Percentiles rank a stretch among this genome's conserved stretches.
Conservation (phyloP, 1,140 invertebrate species). For the Apis cerana region DNA sequence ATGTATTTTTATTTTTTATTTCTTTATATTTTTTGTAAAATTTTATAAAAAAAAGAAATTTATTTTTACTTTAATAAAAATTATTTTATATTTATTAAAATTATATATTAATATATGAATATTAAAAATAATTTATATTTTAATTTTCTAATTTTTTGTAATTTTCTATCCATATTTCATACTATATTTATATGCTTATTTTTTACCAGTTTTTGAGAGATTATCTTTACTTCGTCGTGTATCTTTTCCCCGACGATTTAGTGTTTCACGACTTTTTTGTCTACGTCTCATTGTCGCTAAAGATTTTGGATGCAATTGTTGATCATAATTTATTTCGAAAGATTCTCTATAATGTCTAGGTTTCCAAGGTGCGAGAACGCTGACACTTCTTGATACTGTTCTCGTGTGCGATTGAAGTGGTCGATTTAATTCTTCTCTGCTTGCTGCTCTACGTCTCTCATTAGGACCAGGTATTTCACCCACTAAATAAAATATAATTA, state of each 20-base stretch:
- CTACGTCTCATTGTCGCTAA: constrained; percentile 76
- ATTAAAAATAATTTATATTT: neutral
- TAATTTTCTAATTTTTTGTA: neutral
- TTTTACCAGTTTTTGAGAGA: constrained; percentile 74
- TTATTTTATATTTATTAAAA: neutral
- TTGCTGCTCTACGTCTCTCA: constrained; percentile 83
- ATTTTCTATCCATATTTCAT: neutral
- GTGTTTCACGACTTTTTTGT: constrained; percentile 77
- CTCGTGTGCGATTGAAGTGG: constrained; percentile 85
- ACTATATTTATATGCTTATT: neutral
- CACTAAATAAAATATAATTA: constrained; percentile 78
- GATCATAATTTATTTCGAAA: constrained; percentile 90
- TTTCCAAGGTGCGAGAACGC: constrained; percentile 91
- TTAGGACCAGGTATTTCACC: constrained; percentile 88
- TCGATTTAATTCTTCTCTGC: constrained; percentile 86
- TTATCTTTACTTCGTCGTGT: constrained; percentile 76
- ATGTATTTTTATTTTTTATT: neutral
- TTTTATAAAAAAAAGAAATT: neutral
- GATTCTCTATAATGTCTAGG: constrained; percentile 87
- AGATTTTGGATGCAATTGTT: constrained; percentile 81
- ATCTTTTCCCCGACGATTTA: constrained; percentile 76
- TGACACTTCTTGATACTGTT: constrained; percentile 91
- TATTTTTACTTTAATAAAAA: neutral
- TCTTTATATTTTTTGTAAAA: neutral
- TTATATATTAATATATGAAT: neutral